phyloP scores from a whole-genome alignment of 2,888 invertebrate species.

The Fragum whitleyi region DNA sequence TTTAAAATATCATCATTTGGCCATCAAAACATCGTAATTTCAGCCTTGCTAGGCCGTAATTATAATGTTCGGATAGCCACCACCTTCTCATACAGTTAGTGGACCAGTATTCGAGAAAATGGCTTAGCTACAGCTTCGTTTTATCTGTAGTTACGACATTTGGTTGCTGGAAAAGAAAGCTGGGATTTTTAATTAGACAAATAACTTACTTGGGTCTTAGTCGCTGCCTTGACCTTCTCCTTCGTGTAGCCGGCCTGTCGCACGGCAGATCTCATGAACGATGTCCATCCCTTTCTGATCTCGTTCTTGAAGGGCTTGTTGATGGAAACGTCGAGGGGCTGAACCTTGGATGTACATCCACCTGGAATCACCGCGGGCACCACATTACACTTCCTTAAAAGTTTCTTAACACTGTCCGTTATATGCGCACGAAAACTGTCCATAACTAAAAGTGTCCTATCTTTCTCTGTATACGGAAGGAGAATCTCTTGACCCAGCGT shows the following conservation, averaged over 20 bases:
- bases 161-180: too few species aligned
- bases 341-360: slow-evolving; percentile 47
- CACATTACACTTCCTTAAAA: slow-evolving; percentile 15
- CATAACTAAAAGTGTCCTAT: slow-evolving; percentile 31
- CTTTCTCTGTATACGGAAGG: slow-evolving; percentile 18
- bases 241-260: not conserved
- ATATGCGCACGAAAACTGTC: slow-evolving; percentile 45
- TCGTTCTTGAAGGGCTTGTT: slow-evolving; percentile 49
- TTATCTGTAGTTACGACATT: too few species aligned
- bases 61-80: too few species aligned
- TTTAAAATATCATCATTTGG: too few species aligned
- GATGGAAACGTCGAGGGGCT: slow-evolving; percentile 40
- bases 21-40: too few species aligned
- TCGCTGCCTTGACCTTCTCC: slow-evolving; percentile 6
- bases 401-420: slow-evolving; percentile 31
- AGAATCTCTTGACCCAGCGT: slow-evolving; percentile 27
- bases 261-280: not conserved
- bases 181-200: too few species aligned
- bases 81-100: too few species aligned
- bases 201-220: not conserved
- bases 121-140: too few species aligned
- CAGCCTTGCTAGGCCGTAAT: too few species aligned
- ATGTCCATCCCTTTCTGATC: slow-evolving; percentile 3
- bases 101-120: too few species aligned
- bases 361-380: slow-evolving; percentile 39